Evolutionary conservation across 2,888 invertebrate genomes (phyloP).

Genomic region (Thereva nobilitata): DNA sequence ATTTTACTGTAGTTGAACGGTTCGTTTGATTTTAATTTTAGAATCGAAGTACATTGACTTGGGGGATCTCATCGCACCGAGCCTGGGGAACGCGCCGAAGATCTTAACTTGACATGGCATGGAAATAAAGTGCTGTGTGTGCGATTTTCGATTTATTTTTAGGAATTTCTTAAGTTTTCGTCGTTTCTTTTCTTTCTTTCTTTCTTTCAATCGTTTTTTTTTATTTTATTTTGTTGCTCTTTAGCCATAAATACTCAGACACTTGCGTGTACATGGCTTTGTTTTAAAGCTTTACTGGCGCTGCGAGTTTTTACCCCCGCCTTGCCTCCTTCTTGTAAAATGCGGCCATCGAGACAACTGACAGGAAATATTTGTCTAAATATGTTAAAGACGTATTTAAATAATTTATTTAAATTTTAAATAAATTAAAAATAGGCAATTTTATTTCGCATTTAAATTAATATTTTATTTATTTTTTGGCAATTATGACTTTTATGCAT

Average conservation of each 20-base stretch:
- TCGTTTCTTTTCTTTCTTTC: background rate
- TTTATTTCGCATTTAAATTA: too few relatives aligned
- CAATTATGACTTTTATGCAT: too few relatives aligned
- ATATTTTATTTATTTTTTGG: too few relatives aligned
- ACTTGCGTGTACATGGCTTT: constrained; percentile 9
- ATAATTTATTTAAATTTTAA: too few relatives aligned
- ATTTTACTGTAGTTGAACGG: constrained; percentile 33
- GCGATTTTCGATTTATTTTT: constrained; percentile 34
- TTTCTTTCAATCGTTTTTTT: constrained; percentile 3
- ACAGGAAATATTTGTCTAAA: constrained; percentile 8
- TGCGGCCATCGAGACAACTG: background rate
- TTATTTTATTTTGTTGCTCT: too few relatives aligned
- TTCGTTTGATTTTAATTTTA: constrained; percentile 38
- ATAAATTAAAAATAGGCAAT: too few relatives aligned
- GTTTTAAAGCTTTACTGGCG: constrained; percentile 16
- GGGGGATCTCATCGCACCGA: constrained; percentile 7
- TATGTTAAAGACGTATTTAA: constrained; percentile 1
- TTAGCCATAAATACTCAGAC: constrained; percentile 15
- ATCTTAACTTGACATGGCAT: constrained; percentile 4
- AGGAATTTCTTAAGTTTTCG: constrained; percentile 26
- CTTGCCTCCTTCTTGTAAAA: background rate
- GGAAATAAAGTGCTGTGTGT: constrained; percentile 7
- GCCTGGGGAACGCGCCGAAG: constrained; percentile 18
- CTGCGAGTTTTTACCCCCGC: constrained; percentile 6
- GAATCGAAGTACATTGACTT: constrained; percentile 37